Percentiles rank a stretch among this genome's conserved stretches.
Conservation (phyloP, 2,888 invertebrate species). For the Drosophila longiperda region DNA sequence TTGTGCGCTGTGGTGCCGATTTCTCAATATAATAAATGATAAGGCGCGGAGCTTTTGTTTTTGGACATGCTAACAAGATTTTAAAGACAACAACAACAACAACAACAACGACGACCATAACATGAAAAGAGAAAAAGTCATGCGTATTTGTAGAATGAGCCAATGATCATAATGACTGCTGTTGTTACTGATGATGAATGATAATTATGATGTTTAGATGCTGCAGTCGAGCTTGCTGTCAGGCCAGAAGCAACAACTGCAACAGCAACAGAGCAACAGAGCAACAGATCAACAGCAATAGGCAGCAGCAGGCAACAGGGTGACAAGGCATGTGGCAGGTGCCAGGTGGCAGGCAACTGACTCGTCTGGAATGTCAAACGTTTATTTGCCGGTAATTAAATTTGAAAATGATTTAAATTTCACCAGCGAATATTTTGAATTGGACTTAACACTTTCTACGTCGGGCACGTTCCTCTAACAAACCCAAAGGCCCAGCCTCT, state of each 20-base stretch:
- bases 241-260: constrained; percentile 49
- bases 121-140: constrained; percentile 42
- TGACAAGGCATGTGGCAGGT: constrained; percentile 19
- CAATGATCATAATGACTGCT: constrained; percentile 28
- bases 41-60: constrained; percentile 34
- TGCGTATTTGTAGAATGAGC: constrained; percentile 59
- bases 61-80: constrained; percentile 49
- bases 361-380: constrained; percentile 74
- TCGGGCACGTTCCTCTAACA: constrained; percentile 29
- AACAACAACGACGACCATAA: background rate
- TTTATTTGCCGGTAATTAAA: constrained; percentile 78
- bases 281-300: constrained; percentile 1
- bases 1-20: constrained; percentile 43
- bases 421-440: constrained; percentile 76
- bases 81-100: constrained; percentile 49
- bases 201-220: constrained; percentile 28
- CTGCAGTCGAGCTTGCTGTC: constrained; percentile 48
- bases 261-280: background rate
- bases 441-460: constrained; percentile 78
- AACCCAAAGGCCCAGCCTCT: constrained; percentile 24
- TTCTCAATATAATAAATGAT: constrained; percentile 49
- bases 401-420: constrained; percentile 81
- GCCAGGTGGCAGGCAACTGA: constrained; percentile 43
- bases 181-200: constrained; percentile 10
- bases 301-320: background rate